phyloP scores from a whole-genome alignment of 1,140 invertebrate genomes.

The roundworm (Caenorhabditis elegans) region WBcel235 BX284604.4:8494001-8494500 shows the following conservation, averaged over 20 bases:
- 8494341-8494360: conserved; percentile 12
- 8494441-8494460: background rate
- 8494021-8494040: background rate
- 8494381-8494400: conserved; percentile 16
- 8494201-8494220: conserved; percentile 14
- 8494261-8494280: too few relatives aligned
- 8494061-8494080: conserved; percentile 9
- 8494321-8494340: background rate
- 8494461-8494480: background rate
- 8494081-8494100: background rate
- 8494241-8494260: background rate
- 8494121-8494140: background rate
- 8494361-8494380: background rate
- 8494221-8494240: background rate
- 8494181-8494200: background rate
- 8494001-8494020: background rate
- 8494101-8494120: background rate
- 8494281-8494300: background rate
- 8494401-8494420: conserved; percentile 1
- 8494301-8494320: background rate
- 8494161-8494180: background rate
- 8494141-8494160: background rate
- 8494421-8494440: background rate
- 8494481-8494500: background rate
- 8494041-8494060: background rate